Evolutionary conservation across 2,113 vertebrate species (phyloP).

Genomic region (Crotalus tigris): DNA sequence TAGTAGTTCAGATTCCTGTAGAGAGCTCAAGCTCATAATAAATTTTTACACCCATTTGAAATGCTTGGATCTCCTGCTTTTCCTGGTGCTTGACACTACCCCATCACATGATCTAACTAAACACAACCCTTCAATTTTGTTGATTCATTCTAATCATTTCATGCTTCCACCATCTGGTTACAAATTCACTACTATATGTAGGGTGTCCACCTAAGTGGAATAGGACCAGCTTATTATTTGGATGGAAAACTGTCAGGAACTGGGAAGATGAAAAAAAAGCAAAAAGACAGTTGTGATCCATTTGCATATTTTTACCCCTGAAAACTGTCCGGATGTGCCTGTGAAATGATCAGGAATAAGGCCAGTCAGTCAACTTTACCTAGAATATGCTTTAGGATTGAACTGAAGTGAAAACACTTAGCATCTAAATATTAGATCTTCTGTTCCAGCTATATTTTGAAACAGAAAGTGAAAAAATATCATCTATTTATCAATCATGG

Average conservation of each 20-base stretch:
- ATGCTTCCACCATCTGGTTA: neutral
- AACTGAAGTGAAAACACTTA: neutral
- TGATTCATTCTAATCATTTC: neutral
- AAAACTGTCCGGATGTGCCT: neutral
- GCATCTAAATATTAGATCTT: neutral
- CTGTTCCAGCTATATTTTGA: neutral
- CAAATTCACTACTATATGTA: neutral
- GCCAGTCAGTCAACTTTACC: neutral
- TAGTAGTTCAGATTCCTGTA: neutral
- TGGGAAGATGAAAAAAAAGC: neutral
- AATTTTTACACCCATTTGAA: neutral
- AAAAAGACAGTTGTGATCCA: neutral
- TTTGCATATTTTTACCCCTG: neutral
- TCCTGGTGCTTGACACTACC: neutral
- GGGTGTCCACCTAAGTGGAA: neutral
- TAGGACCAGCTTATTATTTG: neutral
- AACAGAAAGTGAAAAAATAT: neutral
- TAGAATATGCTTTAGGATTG: neutral
- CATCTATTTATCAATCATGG: neutral
- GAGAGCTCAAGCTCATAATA: neutral
- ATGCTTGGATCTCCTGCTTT: neutral
- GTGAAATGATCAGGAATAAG: neutral
- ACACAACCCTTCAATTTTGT: neutral
- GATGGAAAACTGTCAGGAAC: neutral
- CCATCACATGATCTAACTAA: neutral